These are phyloP conservation scores for Drosophila nikananu DNA, from an alignment of 1,140 invertebrate species.

Conservation along the genomic window DNA sequence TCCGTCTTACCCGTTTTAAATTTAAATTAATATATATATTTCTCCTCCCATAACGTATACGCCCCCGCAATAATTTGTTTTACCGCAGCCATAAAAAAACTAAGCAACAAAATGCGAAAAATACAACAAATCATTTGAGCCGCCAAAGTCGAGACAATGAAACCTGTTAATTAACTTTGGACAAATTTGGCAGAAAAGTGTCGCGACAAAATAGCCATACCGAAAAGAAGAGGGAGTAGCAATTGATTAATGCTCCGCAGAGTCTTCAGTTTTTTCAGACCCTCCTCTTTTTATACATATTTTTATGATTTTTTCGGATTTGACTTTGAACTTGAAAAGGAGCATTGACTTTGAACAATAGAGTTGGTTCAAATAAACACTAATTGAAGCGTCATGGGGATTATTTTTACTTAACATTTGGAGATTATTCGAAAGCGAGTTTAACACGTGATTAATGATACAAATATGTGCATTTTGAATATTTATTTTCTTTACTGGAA, in stretches of 20 bases:
- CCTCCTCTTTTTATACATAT: slow-evolving; percentile 12
- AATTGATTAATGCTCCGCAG: slow-evolving; percentile 72
- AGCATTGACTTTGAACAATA: slow-evolving; percentile 56
- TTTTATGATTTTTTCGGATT: slow-evolving; percentile 16
- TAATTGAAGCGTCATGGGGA: slow-evolving; percentile 27
- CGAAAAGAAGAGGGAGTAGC: slow-evolving; percentile 29
- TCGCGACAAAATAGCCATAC: slow-evolving; percentile 54
- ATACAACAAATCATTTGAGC: slow-evolving; percentile 30
- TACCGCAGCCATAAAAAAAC: slow-evolving; percentile 48
- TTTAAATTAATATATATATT: slow-evolving; percentile 11
- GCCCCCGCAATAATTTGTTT: slow-evolving; percentile 57
- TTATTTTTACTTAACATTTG: background rate
- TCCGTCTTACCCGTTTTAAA: background rate
- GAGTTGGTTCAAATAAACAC: slow-evolving; percentile 28
- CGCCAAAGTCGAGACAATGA: slow-evolving; percentile 54
- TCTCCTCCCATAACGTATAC: slow-evolving; percentile 59
- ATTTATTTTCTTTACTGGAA: background rate
- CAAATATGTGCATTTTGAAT: background rate
- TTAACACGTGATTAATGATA: background rate
- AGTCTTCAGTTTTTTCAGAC: slow-evolving; percentile 38
- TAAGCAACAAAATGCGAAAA: slow-evolving; percentile 46
- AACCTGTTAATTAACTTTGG: slow-evolving; percentile 79
- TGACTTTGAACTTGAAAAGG: slow-evolving; percentile 74
- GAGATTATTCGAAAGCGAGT: background rate
- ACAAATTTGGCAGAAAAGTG: slow-evolving; percentile 74